phyloP scores from a whole-genome alignment of 2,888 invertebrate genomes.

The Itoplectis maculator region DNA sequence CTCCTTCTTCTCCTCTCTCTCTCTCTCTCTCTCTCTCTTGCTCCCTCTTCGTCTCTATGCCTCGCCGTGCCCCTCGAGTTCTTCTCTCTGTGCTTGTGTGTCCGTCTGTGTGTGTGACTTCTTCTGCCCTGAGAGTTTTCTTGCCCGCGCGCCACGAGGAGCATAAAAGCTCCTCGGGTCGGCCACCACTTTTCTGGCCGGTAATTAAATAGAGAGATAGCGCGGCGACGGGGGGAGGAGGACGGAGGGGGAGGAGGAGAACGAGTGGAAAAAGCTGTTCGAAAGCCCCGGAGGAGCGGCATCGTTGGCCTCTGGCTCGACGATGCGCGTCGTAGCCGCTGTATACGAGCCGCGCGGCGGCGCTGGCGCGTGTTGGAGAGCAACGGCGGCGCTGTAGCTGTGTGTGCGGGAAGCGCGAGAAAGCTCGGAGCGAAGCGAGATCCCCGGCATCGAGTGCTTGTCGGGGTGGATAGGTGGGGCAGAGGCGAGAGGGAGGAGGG shows the following conservation, averaged over 20 bases:
- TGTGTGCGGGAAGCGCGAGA: too few species aligned
- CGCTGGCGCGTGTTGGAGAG: too few species aligned
- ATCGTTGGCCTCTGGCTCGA: conserved; percentile 24
- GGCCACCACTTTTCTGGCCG: conserved; percentile 60
- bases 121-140: conserved; percentile 37
- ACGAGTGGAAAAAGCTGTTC: conserved; percentile 43
- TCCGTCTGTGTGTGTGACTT: too few species aligned
- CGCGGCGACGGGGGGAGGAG: not conserved
- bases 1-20: conserved; percentile 34
- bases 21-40: conserved; percentile 36
- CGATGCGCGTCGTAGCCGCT: not conserved
- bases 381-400: too few species aligned
- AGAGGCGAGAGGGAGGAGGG: not conserved
- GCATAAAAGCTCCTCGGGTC: conserved; percentile 54
- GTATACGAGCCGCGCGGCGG: not conserved
- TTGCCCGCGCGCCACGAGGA: not conserved
- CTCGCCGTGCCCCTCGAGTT: conserved; percentile 22
- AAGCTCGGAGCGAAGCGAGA: not conserved
- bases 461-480: not conserved
- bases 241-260: not conserved
- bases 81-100: too few species aligned
- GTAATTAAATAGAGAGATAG: conserved; percentile 70
- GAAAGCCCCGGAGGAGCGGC: conserved; percentile 19
- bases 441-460: too few species aligned
- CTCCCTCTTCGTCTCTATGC: conserved; percentile 9